Conservation (phyloP, 2,888 invertebrate genomes). For the Toxonevra muliebris region DNA sequence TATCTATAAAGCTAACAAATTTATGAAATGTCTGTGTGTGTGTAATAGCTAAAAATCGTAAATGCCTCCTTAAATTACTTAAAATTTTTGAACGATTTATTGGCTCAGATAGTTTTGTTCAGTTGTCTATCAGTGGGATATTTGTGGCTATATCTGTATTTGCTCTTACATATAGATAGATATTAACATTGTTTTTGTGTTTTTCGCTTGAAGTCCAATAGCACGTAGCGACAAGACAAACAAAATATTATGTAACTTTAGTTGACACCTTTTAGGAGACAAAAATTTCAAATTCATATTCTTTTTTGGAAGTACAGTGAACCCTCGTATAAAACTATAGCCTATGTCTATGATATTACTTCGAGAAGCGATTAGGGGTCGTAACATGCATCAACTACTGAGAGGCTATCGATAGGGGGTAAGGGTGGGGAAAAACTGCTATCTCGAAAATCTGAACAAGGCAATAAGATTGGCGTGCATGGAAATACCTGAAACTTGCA, state of each 20-base stretch:
- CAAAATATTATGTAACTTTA: constrained; percentile 25
- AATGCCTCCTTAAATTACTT: too few relatives aligned
- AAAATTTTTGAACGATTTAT: constrained; percentile 40
- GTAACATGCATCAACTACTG: constrained; percentile 8
- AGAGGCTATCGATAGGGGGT: constrained; percentile 19
- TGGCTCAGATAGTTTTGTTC: constrained; percentile 32
- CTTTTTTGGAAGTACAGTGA: too few relatives aligned
- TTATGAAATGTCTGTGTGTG: too few relatives aligned
- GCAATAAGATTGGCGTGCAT: background rate
- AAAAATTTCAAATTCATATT: background rate
- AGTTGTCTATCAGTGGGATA: too few relatives aligned
- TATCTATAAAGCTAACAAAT: too few relatives aligned
- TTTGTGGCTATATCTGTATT: too few relatives aligned
- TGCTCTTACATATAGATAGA: too few relatives aligned
- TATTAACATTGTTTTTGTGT: too few relatives aligned
- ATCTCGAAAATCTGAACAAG: background rate
- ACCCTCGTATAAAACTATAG: too few relatives aligned
- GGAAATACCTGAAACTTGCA: too few relatives aligned
- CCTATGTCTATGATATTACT: too few relatives aligned
- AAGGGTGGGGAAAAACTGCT: background rate
- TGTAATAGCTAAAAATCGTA: too few relatives aligned
- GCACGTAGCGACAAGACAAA: constrained; percentile 6
- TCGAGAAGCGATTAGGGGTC: constrained; percentile 6
- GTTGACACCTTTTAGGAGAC: constrained; percentile 27
- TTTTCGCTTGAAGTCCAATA: background rate